Conservation (phyloP, 2,113 vertebrate species). For the human (Homo sapiens) region DNA sequence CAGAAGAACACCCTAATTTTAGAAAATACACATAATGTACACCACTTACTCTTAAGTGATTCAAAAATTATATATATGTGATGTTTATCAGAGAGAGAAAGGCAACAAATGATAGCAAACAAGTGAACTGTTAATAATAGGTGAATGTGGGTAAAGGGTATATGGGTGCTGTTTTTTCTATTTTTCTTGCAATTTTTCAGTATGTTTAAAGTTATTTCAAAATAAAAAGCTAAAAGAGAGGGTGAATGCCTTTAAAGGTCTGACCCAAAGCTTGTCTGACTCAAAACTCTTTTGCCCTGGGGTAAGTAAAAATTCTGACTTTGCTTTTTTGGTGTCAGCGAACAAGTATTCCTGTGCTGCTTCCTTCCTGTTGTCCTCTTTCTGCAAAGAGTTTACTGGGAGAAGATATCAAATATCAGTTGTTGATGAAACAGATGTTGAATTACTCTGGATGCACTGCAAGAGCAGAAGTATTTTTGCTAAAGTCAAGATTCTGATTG, state of each 20-base stretch:
- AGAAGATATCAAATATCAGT: not conserved
- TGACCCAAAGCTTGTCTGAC: not conserved
- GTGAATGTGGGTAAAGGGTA: not conserved
- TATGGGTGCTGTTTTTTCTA: not conserved
- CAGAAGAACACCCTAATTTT: not conserved
- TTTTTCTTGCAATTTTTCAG: not conserved
- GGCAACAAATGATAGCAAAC: not conserved
- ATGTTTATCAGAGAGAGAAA: not conserved
- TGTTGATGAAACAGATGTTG: not conserved
- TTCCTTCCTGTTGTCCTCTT: not conserved
- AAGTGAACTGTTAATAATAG: not conserved
- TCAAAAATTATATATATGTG: not conserved
- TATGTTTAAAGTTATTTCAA: conserved; percentile 48
- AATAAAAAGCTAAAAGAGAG: not conserved
- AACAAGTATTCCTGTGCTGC: not conserved
- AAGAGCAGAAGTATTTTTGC: not conserved
- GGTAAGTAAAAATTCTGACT: not conserved
- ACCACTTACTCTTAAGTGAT: not conserved
- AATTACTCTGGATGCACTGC: not conserved
- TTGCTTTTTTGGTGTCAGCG: not conserved
- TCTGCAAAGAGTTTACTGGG: not conserved
- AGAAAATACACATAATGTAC: not conserved
- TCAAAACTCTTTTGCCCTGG: not conserved
- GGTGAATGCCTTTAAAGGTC: not conserved
- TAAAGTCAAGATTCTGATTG: conserved; percentile 12